Base-by-base conservation (phyloP, 2,888 invertebrate species). In the Acronicta leporina region DNA sequence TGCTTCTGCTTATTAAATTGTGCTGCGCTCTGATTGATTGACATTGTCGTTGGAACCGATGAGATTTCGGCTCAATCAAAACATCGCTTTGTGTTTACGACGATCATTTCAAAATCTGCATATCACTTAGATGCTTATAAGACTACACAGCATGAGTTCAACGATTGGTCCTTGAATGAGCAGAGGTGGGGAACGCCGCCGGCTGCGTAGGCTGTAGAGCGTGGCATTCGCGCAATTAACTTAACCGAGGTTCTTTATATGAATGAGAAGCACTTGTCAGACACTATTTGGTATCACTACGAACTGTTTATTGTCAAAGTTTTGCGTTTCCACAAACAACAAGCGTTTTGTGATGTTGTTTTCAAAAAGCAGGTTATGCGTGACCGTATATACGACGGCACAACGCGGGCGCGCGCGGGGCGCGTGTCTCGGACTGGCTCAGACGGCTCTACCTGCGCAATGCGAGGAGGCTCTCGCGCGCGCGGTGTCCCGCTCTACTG, bases 121-220 rank as follows among this genome's bases (percentile, higher is more conserved):
- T 71, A 83, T 85, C 86, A 84, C 82, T 78, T 77, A 75, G 83
- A 80, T 87, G 85, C 86, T 85, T 89, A 84, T 3, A 20, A 87
- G 84, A 85, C 77, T 83, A 84, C 84, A 83, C 83, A 81, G 82
- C 88, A 90, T 89, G 87, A 82, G 92, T 92, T 92, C 92, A 91
- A 92, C 90, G 92, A 90, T 87, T 92, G 91, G 89, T 90, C 92
- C 93, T 92, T 93, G 92, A 93, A 92, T 93, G 90, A 88, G 88
- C 85, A 81, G 85, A 86, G 91, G 87, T 86, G 92, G 91, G 92
- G 92, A 88, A 87, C 88, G 90, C 88, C 87, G 90, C 91, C 92
- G 92, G 92, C 91, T 90, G 92, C 88, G 93, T 92, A 90, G 92
- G 91, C 87, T 85, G 88, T 87, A 84, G 90, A 90, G 91, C 92